Evolutionary conservation across 2,888 invertebrate species (phyloP).

Genomic region (Serripes groenlandicus): DNA sequence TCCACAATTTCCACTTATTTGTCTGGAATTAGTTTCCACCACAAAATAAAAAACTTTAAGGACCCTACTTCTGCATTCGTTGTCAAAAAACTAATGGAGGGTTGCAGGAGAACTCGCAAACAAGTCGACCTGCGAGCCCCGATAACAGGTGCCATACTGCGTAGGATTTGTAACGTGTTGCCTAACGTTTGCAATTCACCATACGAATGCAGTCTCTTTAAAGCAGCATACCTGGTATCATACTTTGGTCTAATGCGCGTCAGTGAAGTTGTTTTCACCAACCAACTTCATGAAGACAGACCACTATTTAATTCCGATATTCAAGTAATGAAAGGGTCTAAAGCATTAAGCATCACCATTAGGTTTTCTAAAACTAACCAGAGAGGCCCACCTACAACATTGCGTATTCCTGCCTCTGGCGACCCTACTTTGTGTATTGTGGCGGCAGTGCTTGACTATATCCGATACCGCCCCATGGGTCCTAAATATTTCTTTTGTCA

Average conservation of each 20-base stretch:
- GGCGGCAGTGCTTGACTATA: not conserved
- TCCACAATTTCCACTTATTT: constrained; percentile 31
- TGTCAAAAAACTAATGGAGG: constrained; percentile 37
- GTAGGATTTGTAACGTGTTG: not conserved
- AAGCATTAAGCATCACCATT: constrained; percentile 8
- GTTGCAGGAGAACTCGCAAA: constrained; percentile 20
- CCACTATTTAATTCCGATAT: constrained; percentile 10
- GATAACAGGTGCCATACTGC: constrained; percentile 5
- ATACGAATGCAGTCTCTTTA: constrained; percentile 38
- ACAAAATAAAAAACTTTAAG: constrained; percentile 22
- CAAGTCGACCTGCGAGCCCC: constrained; percentile 22
- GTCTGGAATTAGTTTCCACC: constrained; percentile 43
- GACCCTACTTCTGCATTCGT: constrained; percentile 28
- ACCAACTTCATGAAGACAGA: not conserved
- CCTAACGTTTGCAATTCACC: constrained; percentile 21
- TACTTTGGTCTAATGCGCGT: constrained; percentile 51
- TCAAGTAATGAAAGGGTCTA: not conserved
- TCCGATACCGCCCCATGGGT: not conserved
- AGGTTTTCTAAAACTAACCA: constrained; percentile 34
- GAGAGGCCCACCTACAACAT: too few relatives aligned
- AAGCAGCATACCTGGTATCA: constrained; percentile 29
- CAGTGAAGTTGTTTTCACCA: constrained; percentile 38
- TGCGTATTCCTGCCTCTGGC: not conserved
- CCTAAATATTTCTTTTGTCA: constrained; percentile 21
- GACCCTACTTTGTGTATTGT: not conserved